Base-by-base conservation (phyloP, 1,140 invertebrate genomes). In the Zaprionus africanus region DNA sequence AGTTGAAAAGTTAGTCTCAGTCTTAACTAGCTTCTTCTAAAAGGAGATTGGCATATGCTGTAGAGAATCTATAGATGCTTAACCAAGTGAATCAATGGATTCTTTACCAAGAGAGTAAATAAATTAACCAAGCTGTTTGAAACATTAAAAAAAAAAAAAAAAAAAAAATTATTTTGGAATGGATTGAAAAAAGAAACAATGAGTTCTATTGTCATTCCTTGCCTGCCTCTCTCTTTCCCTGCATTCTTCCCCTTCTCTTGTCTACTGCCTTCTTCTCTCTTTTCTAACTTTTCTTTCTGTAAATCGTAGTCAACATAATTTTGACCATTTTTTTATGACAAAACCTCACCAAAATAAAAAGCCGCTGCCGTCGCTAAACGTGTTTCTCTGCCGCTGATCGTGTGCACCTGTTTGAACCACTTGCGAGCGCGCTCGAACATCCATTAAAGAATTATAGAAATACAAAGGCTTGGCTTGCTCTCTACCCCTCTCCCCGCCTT, bases 401-500 rank as follows among this genome's bases (percentile, higher is more conserved):
- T 31, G 31, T 54, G 61, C 59, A 61, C 49, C 58, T 53, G 67
- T 62, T 60, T 41, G 5, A 38, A 34, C 41, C 4, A 43, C 63
- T 60, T 36, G 31, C 31, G 24, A 26, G 58, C 13, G 26, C 2
- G 59, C 60, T 77, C 51, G 76, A 78, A 78, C 19, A 77, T 43
- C 74, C 75, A 78, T 78, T 78, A 78, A 64, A 22, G 76, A 49
- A 71, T 78, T 79, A 78, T 78, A 72, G 76, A 65, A 65, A 77
- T 41, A 26, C 15, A 64, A 56, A 26, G 62, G 34, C 49, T 36
- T 1, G 49, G n/a, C 24, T 11, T n/a, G 15, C 7, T 28, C 38
- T 28, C 22, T 13, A 11, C 17, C 19, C 17, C 22, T 41, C 2
- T 11, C 5, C 34, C 57, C 54, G 1, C 31, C 9, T 34, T 11